Percentiles rank a stretch among this genome's conserved stretches.
phyloP scores from a whole-genome alignment of 2,888 invertebrate genomes.

The Ernsta delagoae region DNA sequence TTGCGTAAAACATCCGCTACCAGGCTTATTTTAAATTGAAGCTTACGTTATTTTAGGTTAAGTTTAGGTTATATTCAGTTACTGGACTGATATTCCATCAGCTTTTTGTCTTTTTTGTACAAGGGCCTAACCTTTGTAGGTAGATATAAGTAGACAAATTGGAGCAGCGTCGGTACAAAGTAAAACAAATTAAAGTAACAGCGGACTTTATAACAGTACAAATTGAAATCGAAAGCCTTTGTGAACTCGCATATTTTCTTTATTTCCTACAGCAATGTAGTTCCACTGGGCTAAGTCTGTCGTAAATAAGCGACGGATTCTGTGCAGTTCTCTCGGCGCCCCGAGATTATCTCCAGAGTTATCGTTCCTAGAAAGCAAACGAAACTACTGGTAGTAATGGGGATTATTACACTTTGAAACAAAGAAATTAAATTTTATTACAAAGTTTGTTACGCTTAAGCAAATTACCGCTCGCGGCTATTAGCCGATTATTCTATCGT shows the following conservation, averaged over 20 bases:
- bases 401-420: conserved; percentile 15
- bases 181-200: conserved; percentile 1
- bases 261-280: conserved; percentile 6
- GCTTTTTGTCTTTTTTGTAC: too few species aligned
- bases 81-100: too few species aligned
- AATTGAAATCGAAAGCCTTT: conserved; percentile 14
- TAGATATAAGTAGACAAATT: neutral
- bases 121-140: too few species aligned
- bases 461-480: conserved; percentile 15
- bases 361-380: conserved; percentile 25
- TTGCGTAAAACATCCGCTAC: too few species aligned
- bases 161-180: neutral
- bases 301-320: conserved; percentile 22
- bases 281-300: conserved; percentile 8
- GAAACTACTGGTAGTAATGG: conserved; percentile 19
- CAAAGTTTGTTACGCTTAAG: conserved; percentile 12
- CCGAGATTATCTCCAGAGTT: conserved; percentile 27
- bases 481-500: conserved; percentile 17
- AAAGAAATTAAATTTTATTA: conserved; percentile 22
- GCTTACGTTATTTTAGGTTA: too few species aligned
- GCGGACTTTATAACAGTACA: conserved; percentile 12
- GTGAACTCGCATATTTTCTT: conserved; percentile 19
- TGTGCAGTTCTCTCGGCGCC: conserved; percentile 18
- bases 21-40: too few species aligned
- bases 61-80: too few species aligned